phyloP scores from a whole-genome alignment of 2,888 invertebrate species.

The Ectemnius lituratus region DNA sequence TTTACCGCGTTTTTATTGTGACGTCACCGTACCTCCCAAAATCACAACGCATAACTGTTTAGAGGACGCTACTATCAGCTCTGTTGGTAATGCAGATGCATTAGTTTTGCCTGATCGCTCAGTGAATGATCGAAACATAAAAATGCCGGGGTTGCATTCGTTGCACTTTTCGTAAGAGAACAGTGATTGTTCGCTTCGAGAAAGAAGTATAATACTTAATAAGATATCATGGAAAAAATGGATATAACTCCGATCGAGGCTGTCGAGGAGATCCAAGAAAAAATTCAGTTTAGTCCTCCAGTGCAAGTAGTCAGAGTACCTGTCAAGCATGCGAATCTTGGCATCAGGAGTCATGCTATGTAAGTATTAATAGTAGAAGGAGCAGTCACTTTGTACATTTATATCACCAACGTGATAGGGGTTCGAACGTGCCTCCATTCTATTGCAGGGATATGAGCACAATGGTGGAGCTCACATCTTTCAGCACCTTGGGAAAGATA shows the following conservation, averaged over 20 bases:
- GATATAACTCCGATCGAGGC: slow-evolving; percentile 37
- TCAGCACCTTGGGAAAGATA: slow-evolving; percentile 91
- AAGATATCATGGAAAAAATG: slow-evolving; percentile 29
- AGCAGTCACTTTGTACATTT: neutral
- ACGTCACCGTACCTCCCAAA: too few species aligned
- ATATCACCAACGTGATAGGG: neutral
- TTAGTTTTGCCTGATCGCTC: too few species aligned
- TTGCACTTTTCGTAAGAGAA: too few species aligned
- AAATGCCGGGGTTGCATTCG: too few species aligned
- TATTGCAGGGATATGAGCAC: slow-evolving; percentile 89
- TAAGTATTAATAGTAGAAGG: slow-evolving; percentile 46
- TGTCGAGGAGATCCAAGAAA: slow-evolving; percentile 51
- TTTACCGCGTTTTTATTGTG: too few species aligned
- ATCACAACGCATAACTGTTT: too few species aligned
- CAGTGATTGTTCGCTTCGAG: too few species aligned
- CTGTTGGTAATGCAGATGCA: too few species aligned
- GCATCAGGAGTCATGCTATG: slow-evolving; percentile 76
- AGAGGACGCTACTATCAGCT: too few species aligned
- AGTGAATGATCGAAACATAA: too few species aligned
- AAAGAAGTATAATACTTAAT: too few species aligned
- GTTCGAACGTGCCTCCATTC: too few species aligned
- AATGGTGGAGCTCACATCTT: slow-evolving; percentile 92
- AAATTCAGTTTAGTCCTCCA: slow-evolving; percentile 41
- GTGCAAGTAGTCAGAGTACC: slow-evolving; percentile 72
- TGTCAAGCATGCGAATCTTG: slow-evolving; percentile 76